A percentile compares a stretch with the other conserved stretches of the same genome.
These are phyloP conservation scores for Melanocharis versteri DNA, from an alignment of 2,113 vertebrate genomes.

Conservation along the genomic window DNA sequence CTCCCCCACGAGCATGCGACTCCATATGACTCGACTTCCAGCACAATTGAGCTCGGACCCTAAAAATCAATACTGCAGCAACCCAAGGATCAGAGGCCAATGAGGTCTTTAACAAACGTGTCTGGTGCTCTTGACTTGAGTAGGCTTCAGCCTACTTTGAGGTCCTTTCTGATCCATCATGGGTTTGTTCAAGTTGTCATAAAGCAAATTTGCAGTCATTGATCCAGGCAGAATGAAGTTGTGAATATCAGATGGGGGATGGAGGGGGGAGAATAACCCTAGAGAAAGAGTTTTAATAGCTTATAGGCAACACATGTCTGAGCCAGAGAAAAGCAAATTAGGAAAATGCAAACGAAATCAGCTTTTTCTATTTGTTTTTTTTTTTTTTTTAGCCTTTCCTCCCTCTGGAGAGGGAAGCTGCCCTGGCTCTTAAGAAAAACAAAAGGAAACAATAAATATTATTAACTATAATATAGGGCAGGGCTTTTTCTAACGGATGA, in stretches of 20 bases:
- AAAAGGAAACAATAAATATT: background rate
- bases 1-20: conserved; percentile 68
- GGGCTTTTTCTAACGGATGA: background rate
- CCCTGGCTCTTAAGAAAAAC: background rate
- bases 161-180: conserved; percentile 75
- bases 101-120: conserved; percentile 88
- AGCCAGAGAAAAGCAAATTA: conserved; percentile 47
- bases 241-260: conserved; percentile 52
- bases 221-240: conserved; percentile 75
- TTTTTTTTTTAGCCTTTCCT: background rate
- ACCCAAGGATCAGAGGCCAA: conserved; percentile 87
- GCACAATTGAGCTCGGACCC: conserved; percentile 79
- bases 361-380: background rate
- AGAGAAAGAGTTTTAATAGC: conserved; percentile 67
- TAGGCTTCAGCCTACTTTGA: conserved; percentile 68
- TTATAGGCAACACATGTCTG: conserved; percentile 64
- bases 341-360: conserved; percentile 56
- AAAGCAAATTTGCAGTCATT: conserved; percentile 86
- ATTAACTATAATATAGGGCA: background rate
- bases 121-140: conserved; percentile 79
- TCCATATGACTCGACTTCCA: conserved; percentile 75
- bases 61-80: conserved; percentile 83
- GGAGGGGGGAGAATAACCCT: conserved; percentile 39
- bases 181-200: conserved; percentile 81
- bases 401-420: conserved; percentile 36